These are phyloP conservation scores for Globodera rostochiensis DNA, from an alignment of 1,140 invertebrate species.

Conservation along the genomic window DNA sequence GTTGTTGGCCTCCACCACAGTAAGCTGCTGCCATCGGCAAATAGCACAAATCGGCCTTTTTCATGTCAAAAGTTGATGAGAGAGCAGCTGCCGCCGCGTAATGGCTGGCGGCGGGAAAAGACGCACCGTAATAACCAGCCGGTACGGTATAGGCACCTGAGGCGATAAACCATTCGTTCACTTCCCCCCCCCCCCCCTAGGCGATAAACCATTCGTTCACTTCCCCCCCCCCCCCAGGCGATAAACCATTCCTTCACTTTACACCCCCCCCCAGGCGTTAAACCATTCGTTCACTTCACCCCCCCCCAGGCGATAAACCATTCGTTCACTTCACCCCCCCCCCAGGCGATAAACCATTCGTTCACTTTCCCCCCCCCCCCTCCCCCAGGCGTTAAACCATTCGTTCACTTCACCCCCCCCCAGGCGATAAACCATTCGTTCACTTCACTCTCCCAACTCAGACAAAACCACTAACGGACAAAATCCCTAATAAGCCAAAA, in stretches of 20 bases:
- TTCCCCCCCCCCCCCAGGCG: too few relatives aligned
- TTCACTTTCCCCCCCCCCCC: not conserved
- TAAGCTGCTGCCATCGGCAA: constrained; percentile 4
- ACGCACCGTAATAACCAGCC: not conserved
- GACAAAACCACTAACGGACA: too few relatives aligned
- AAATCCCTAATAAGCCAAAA: too few relatives aligned
- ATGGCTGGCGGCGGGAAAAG: constrained; percentile 9
- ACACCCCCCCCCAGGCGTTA: too few relatives aligned
- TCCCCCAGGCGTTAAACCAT: not conserved
- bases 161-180: not conserved
- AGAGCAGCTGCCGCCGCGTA: not conserved
- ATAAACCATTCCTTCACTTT: not conserved
- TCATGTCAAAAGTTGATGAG: constrained; percentile 1
- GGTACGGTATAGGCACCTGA: not conserved
- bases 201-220: not conserved
- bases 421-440: not conserved
- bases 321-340: not conserved
- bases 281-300: not conserved
- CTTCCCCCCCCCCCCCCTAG: not conserved
- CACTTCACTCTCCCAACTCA: too few relatives aligned
- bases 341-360: not conserved
- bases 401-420: not conserved
- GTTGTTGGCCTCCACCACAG: not conserved
- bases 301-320: not conserved
- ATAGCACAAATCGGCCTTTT: not conserved